A percentile compares a stretch with the other conserved stretches of the same genome.
Evolutionary conservation across 2,113 vertebrate species (phyloP).

Genomic region (Hypocryptadius cinnamomeus): DNA sequence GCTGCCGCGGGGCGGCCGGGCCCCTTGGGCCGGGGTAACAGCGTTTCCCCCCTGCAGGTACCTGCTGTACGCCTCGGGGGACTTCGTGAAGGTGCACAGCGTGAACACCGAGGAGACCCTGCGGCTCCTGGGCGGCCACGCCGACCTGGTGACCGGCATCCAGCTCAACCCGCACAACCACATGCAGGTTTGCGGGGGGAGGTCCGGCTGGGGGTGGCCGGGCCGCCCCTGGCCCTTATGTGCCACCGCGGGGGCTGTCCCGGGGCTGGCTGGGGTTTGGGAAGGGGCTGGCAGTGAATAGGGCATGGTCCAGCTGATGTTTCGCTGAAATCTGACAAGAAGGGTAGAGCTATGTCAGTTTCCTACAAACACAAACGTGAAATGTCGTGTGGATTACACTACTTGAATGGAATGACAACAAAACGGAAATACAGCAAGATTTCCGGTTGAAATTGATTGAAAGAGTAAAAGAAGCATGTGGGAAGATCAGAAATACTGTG

Average conservation of each 20-base stretch:
- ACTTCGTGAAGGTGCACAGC: constrained; percentile 87
- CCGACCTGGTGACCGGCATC: constrained; percentile 81
- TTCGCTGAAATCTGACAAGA: background rate
- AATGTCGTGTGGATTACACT: fast-evolving
- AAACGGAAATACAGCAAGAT: background rate
- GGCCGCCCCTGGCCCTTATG: fast-evolving
- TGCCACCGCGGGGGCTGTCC: background rate
- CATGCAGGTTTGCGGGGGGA: constrained; percentile 74
- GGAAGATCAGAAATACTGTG: background rate
- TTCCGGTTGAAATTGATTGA: fast-evolving
- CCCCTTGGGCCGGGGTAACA: background rate
- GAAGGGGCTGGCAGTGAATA: fast-evolving
- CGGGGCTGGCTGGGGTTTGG: background rate
- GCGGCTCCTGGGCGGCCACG: constrained; percentile 81
- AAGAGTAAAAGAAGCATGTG: background rate
- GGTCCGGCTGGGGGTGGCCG: background rate
- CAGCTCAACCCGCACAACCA: constrained; percentile 84
- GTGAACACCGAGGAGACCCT: constrained; percentile 85
- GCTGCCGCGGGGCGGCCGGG: background rate
- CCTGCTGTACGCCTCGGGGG: constrained; percentile 83
- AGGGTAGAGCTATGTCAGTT: fast-evolving
- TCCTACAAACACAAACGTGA: fast-evolving
- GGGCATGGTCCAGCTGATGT: fast-evolving
- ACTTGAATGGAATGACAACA: too few species aligned
- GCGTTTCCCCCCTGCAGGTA: constrained; percentile 66